Conservation (phyloP, 2,113 vertebrate genomes). For the Kobus ellipsiprymnus region DNA sequence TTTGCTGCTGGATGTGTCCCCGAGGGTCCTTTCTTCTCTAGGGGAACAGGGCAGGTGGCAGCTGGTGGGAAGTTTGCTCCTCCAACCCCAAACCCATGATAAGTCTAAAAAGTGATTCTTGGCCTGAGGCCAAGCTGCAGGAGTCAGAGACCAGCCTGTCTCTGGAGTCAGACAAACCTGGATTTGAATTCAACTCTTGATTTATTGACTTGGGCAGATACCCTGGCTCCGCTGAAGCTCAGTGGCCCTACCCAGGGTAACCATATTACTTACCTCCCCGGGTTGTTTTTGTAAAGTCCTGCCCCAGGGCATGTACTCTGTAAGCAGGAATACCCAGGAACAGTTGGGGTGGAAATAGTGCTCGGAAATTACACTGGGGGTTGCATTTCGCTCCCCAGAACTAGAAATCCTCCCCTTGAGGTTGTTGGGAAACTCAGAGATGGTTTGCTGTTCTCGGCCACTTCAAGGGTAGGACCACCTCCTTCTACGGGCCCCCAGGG, state of each 20-base stretch:
- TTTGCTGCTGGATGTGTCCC: background rate
- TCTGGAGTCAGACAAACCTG: background rate
- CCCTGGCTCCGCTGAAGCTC: background rate
- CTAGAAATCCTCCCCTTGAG: background rate
- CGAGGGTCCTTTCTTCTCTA: background rate
- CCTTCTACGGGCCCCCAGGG: accelerated
- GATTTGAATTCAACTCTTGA: background rate
- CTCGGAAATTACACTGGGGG: background rate
- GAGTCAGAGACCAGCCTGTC: background rate
- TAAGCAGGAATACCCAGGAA: background rate
- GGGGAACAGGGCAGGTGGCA: background rate
- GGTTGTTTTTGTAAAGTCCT: background rate
- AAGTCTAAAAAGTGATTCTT: background rate
- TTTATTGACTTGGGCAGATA: accelerated
- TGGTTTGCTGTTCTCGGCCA: background rate
- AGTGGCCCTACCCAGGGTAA: background rate
- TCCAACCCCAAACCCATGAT: background rate
- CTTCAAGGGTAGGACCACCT: accelerated
- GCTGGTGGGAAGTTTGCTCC: background rate
- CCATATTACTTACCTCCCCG: background rate
- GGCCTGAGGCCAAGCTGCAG: background rate
- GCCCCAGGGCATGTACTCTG: accelerated
- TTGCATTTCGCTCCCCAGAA: background rate
- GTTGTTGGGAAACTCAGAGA: background rate
- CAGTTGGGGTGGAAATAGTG: background rate